These are phyloP conservation scores for Danaus chrysippus DNA, from an alignment of 2,888 invertebrate genomes.

Conservation along the genomic window DNA sequence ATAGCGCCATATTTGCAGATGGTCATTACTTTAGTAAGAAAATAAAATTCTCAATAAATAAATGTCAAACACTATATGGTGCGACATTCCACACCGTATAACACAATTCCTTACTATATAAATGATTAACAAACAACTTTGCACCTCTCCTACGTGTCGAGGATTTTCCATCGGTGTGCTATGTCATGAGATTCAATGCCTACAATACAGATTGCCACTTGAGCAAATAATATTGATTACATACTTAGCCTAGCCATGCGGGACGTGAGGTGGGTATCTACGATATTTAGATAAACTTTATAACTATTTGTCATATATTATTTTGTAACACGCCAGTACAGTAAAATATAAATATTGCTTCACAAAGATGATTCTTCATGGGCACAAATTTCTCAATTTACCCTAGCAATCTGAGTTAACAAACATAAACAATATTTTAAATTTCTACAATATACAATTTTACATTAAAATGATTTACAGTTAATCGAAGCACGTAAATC, in stretches of 20 bases:
- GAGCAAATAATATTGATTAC: constrained; percentile 73
- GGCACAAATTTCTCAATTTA: constrained; percentile 62
- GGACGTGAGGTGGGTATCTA: constrained; percentile 67
- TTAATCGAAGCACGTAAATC: constrained; percentile 64
- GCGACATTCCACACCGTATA: constrained; percentile 74
- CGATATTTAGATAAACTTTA: constrained; percentile 53
- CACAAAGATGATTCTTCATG: constrained; percentile 48
- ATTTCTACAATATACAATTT: constrained; percentile 68
- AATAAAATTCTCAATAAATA: constrained; percentile 79
- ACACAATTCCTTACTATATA: constrained; percentile 78
- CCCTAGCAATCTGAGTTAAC: constrained; percentile 67
- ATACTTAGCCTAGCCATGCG: constrained; percentile 63
- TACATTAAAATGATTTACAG: constrained; percentile 50
- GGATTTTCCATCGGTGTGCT: constrained; percentile 54
- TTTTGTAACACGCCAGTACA: constrained; percentile 50
- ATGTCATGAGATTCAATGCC: constrained; percentile 76
- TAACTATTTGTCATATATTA: constrained; percentile 56
- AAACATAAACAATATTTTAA: constrained; percentile 67
- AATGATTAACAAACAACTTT: constrained; percentile 77
- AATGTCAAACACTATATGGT: constrained; percentile 77
- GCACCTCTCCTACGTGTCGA: constrained; percentile 67
- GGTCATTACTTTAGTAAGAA: constrained; percentile 71
- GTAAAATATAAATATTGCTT: constrained; percentile 53
- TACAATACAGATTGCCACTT: constrained; percentile 71
- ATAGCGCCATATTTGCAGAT: constrained; percentile 76